These are phyloP conservation scores for Meloe dianella DNA, from an alignment of 2,888 invertebrate genomes.

Conservation along the genomic window DNA sequence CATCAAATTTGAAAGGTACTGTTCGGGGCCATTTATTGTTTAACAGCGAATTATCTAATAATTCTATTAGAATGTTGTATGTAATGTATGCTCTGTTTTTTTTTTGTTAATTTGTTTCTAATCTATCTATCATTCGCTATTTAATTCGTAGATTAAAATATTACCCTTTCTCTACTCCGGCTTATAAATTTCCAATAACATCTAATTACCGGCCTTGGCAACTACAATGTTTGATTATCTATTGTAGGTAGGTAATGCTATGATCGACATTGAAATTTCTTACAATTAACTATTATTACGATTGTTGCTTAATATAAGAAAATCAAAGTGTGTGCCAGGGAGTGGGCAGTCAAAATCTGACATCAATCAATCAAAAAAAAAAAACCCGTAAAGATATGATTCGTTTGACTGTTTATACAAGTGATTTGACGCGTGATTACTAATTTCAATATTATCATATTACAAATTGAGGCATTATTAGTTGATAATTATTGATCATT, in stretches of 20 bases:
- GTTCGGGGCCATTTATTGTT: not conserved
- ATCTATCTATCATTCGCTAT: not conserved
- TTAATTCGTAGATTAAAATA: not conserved
- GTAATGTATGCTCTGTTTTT: not conserved
- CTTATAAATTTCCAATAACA: not conserved
- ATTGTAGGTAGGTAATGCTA: not conserved
- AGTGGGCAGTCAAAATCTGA: not conserved
- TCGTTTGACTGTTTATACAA: not conserved
- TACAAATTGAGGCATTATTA: not conserved
- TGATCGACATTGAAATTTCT: conserved; percentile 7
- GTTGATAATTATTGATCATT: not conserved
- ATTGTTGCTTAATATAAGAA: not conserved
- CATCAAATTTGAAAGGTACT: not conserved
- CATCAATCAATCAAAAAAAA: not conserved
- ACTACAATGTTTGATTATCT: not conserved
- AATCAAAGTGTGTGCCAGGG: not conserved
- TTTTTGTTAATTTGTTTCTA: not conserved
- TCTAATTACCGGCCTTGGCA: not conserved
- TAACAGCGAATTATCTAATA: not conserved
- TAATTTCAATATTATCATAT: too few relatives aligned
- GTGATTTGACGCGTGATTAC: not conserved
- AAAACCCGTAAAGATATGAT: too few relatives aligned
- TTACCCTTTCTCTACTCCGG: not conserved
- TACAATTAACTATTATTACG: not conserved
- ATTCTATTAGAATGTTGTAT: not conserved